Base-by-base conservation (phyloP, 2,888 invertebrate genomes). In the Dione juno region DNA sequence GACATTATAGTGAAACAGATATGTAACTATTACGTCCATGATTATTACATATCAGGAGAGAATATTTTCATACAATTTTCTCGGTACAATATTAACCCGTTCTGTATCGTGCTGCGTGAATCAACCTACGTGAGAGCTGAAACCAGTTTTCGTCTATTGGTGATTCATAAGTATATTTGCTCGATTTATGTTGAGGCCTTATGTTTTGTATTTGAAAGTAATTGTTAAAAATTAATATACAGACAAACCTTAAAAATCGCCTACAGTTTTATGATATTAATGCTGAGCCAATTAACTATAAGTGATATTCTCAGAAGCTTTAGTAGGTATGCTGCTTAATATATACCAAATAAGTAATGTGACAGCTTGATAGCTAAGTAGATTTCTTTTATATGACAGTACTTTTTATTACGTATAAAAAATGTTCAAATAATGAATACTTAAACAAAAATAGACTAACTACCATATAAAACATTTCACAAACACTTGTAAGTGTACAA, bases 101-200 rank as follows among this genome's bases (percentile, higher is more conserved):
- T 79, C 70, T 58, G 74, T 77, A 74, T 76, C 76, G 63, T 66
- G 57, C 66, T 68, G 75, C 73, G 77, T 83, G 83, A 83, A 78
- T 83, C 83, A 81, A 79, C 75, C 76, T 71, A 69, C 73, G 74
- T 76, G 76, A 73, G 74, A 77, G 75, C 76, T 76, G 78, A 76
- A 83, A 89, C 89, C 81, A 80, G 89, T 89, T 89, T 83, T 79
- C 73, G 77, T 78, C 80, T 80, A 80, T 78, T 72, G 74, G 73
- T 79, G 78, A 77, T 77, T 78, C 82, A 81, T 83, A 82, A 76
- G 80, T 82, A 78, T 77, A 79, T 76, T 75, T 73, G 76, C 72
- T 74, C 70, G 72, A 67, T 71, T 74, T 73, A 76, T 74, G 66
- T 74, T 63, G 68, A 72, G 74, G 63, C 70, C 75, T 71, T 70